Base-by-base conservation (phyloP, 2,888 invertebrate genomes). In the Bursaphelenchus okinawaensis region DNA sequence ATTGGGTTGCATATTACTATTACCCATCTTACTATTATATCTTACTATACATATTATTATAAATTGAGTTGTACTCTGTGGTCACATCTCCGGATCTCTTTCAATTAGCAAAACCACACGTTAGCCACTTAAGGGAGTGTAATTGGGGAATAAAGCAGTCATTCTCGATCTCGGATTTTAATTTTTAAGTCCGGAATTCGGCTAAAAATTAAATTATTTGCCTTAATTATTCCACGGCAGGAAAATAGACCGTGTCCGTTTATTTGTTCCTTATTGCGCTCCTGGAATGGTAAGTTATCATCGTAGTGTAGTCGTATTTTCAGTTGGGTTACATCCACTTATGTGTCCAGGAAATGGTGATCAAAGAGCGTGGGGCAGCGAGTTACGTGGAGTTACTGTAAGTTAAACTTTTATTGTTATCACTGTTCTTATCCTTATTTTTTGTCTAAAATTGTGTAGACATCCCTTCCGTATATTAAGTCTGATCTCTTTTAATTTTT, bases 301-400 rank as follows among this genome's bases (percentile, higher is more conserved):
- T 12, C 12, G 54, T 54, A 54, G 54, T 24, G 1, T n/a, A 54
- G 16, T 54, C 4, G 7, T 16, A 22, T 23, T 52, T 76, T 63
- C 57, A 79, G 79, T 75, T 78, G 26, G 79, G 79, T n/a, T 79
- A 75, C 75, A 75, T 76, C n/a, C 77, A 79, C 63, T 56, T 73
- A 3, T 73, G 75, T 58, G 68, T 76, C 8, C 68, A 70, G 51
- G 68, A 67, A 2, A 65, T 76, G 29, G 74, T 79, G n/a, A 65
- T 68, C 8, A 58, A 75, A 12, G 69, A 72, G 31, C 73, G 74
- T 64, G 75, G 76, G 52, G 67, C 57, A 9, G 77, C 73, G 24
- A 68, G 69, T 8, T 67, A 75, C 63, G 66, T 69, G 19, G 71
- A 75, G 50, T 74, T 78, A 52, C 59, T 76, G 75, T 77, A 52